Percentiles rank a stretch among this genome's conserved stretches.
Evolutionary conservation across 2,797 vertebrate genomes (phyloP).

Genomic region (Lutjanus campechanus): DNA sequence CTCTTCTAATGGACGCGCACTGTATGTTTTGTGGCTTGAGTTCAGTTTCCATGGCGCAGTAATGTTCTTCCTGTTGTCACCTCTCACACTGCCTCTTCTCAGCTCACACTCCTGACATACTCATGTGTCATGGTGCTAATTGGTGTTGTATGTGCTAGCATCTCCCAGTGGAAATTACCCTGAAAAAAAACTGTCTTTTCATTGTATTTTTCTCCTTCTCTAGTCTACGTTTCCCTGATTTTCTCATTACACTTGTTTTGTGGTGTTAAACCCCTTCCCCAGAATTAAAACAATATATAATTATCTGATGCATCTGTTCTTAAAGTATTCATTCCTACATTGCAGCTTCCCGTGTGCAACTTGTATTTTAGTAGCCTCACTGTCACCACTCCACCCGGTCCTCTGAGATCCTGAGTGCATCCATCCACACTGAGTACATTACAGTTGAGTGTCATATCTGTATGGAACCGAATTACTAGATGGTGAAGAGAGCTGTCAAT

Average conservation of each 20-base stretch:
- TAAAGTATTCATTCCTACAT: not conserved
- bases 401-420: constrained; percentile 33
- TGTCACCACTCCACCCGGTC: constrained; percentile 25
- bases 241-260: not conserved
- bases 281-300: not conserved
- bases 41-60: not conserved
- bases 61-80: constrained; percentile 1
- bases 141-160: constrained; percentile 1
- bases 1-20: not conserved
- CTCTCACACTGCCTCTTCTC: not conserved
- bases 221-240: not conserved
- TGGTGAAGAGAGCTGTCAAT: constrained; percentile 50
- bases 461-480: constrained; percentile 36
- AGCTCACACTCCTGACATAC: not conserved
- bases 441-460: constrained; percentile 43
- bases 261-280: not conserved
- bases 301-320: not conserved
- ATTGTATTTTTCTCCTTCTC: not conserved
- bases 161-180: not conserved
- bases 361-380: constrained; percentile 20
- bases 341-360: not conserved
- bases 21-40: not conserved
- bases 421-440: constrained; percentile 47
- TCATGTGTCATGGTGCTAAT: constrained; percentile 3
- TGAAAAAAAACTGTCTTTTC: not conserved